Conservation (phyloP, 2,113 vertebrate genomes). For the Taurulus bubalis region DNA sequence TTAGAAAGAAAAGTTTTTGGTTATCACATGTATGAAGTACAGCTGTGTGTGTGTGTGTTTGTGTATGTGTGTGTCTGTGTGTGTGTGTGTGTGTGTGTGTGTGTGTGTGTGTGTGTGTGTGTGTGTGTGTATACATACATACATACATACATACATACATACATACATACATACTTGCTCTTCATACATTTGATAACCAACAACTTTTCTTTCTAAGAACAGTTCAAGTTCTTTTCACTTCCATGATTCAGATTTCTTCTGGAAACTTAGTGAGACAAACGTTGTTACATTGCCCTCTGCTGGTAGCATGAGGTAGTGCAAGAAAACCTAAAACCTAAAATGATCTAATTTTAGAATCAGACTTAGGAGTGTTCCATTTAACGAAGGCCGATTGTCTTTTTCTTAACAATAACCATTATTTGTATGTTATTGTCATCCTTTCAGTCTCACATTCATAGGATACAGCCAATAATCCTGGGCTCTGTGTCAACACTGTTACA, state of each 20-base stretch:
- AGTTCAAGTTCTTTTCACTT: too few species aligned
- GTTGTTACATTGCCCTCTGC: conserved; percentile 65
- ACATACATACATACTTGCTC: too few species aligned
- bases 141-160: too few species aligned
- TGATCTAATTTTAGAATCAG: not conserved
- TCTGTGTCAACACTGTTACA: not conserved
- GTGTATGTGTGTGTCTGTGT: too few species aligned
- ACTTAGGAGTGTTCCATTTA: not conserved
- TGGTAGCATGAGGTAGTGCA: conserved; percentile 49
- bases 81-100: too few species aligned
- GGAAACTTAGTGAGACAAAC: not conserved
- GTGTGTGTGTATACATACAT: too few species aligned
- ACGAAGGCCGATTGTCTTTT: not conserved
- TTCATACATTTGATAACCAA: too few species aligned
- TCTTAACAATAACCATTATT: not conserved
- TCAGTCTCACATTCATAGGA: not conserved
- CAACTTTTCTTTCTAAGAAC: too few species aligned
- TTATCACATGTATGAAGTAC: not conserved
- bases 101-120: too few species aligned
- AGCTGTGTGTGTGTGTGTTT: too few species aligned
- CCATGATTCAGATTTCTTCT: not conserved
- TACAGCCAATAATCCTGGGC: not conserved
- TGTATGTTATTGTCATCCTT: not conserved
- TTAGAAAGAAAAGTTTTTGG: conserved; percentile 11
- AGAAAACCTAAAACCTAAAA: not conserved